A percentile compares a stretch with the other conserved stretches of the same genome.
phyloP scores from a whole-genome alignment of 2,797 vertebrate genomes.

The Poeciliopsis presidionis region DNA sequence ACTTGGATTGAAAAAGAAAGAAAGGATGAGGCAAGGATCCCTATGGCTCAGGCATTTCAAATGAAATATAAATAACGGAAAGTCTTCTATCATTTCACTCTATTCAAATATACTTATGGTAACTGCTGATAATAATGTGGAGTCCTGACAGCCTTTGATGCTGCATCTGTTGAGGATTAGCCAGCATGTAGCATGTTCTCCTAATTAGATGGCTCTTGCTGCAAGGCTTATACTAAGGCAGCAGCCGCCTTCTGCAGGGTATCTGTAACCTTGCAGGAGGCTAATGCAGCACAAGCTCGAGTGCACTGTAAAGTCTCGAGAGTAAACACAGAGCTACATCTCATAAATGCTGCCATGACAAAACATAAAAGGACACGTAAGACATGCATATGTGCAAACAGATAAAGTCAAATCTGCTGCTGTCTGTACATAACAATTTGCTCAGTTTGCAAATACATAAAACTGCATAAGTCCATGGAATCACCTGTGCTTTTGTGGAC shows the following conservation, averaged over 20 bases:
- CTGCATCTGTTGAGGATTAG: slow-evolving; percentile 71
- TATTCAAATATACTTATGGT: slow-evolving; percentile 58
- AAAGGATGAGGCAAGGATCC: slow-evolving; percentile 24
- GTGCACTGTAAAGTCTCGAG: slow-evolving; percentile 5
- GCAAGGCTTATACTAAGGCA: slow-evolving; percentile 48
- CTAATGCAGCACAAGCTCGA: slow-evolving; percentile 23
- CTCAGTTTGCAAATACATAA: slow-evolving; percentile 13
- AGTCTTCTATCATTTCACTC: slow-evolving; percentile 48
- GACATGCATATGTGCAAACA: slow-evolving; percentile 1
- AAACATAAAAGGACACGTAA: slow-evolving; percentile 6
- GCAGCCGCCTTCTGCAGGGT: slow-evolving; percentile 43
- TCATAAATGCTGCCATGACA: slow-evolving; percentile 20
- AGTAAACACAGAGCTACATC: slow-evolving; percentile 1
- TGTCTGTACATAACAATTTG: slow-evolving; percentile 1
- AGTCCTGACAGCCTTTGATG: slow-evolving; percentile 65
- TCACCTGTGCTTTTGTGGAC: background rate
- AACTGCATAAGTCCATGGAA: background rate
- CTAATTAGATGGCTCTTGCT: slow-evolving; percentile 70
- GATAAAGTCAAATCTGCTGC: background rate
- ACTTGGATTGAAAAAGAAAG: slow-evolving; percentile 33
- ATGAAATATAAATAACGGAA: slow-evolving; percentile 59
- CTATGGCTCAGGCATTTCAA: slow-evolving; percentile 52
- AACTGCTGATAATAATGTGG: slow-evolving; percentile 52
- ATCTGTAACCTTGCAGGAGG: slow-evolving; percentile 48
- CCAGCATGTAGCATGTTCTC: slow-evolving; percentile 66